Evolutionary conservation across 2,113 vertebrate genomes (phyloP), one percentile per base, ranked within the genome.

Genomic region (Anguilla rostrata): DNA sequence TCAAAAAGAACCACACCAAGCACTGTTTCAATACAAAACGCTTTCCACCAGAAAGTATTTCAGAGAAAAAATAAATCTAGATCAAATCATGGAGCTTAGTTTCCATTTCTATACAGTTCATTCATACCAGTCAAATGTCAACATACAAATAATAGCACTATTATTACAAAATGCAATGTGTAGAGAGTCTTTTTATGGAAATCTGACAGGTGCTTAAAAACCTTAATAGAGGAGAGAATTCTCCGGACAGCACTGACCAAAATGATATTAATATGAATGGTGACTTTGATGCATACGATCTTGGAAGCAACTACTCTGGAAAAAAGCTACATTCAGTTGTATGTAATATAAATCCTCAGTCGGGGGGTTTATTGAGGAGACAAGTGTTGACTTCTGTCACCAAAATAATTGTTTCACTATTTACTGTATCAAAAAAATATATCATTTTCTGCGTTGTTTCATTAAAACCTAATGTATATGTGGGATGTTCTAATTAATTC

Each of bases 121-220:
- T 20, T 41, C 79, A 40, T 22, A 81, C 39, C 81, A 82, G 41
- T 82, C 43, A 81, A 43, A 81, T 81, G 79, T 81, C 79, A 81
- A 22, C 22, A 15, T 40, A 80, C 78, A 41, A 39, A 80, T 75
- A 26, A 75, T n/a, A 75, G 12, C 9, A 26, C 9, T 75, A 75
- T 75, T 75, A 9, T 75, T 75, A 41, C 20, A 40, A 80, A 80
- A 80, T 80, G 15, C 39, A 22, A 41, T 80, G 78, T 41, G 78
- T 20, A 41, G 78, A 34, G 71, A 75, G 20, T 80, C 78, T 41
- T 80, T 34, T 80, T 40, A 39, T 80, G 40, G 40, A 80, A 80
- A 80, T 40, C 39, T 80, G 78, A 40, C 78, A 80, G 78, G 78
- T 39, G 39, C 78, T 80, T 80, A 80, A 80, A 75, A 75, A 8